Conservation (phyloP, 2,113 vertebrate species). For the Elephas maximus region DNA sequence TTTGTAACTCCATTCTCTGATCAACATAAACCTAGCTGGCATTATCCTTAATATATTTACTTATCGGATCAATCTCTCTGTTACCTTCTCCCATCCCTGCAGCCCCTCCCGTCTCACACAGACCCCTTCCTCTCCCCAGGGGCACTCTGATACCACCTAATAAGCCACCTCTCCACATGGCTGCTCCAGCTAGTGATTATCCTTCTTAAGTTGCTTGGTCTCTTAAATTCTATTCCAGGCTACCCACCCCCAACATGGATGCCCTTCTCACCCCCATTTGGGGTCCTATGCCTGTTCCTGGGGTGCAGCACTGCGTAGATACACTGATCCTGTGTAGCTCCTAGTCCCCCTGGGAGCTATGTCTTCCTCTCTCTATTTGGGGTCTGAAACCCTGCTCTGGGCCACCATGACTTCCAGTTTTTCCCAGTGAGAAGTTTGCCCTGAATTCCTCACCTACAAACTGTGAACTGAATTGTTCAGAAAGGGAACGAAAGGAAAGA, state of each 20-base stretch:
- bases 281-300: background rate
- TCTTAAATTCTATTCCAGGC: background rate
- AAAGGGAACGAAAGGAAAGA: background rate
- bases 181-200: background rate
- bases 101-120: background rate
- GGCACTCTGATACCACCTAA: no score
- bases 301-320: no score
- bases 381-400: background rate
- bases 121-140: background rate
- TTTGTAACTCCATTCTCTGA: background rate
- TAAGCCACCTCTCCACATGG: background rate
- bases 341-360: background rate
- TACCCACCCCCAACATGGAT: fast-evolving
- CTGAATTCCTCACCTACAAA: background rate
- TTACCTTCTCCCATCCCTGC: no score
- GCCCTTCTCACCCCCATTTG: no score
- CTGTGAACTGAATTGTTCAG: background rate
- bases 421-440: no score
- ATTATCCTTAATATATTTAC: fast-evolving
- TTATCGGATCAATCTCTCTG: background rate
- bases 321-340: background rate
- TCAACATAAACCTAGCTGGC: background rate
- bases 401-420: fast-evolving
- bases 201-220: background rate
- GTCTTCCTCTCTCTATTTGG: no score